Conservation (phyloP, 92 coral and sea anemone species). For the Actinostola sp. region DNA sequence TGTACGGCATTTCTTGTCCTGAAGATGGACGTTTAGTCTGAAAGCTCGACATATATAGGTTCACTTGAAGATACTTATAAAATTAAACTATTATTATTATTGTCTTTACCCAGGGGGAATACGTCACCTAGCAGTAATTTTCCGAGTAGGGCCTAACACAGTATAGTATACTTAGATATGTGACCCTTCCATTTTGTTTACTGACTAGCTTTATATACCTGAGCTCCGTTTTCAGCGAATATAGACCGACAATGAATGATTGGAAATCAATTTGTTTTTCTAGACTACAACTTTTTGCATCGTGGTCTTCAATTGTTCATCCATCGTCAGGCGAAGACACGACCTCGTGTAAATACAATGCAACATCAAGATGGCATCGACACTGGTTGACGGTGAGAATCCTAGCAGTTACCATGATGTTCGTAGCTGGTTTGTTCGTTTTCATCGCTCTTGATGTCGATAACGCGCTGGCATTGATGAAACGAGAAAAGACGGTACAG, state of each 20-base stretch:
- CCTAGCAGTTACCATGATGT: constrained; percentile 58
- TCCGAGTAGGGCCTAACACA: too few relatives aligned
- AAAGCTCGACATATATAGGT: too few relatives aligned
- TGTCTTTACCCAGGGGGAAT: too few relatives aligned
- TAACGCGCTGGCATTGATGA: constrained; percentile 30
- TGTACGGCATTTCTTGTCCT: too few relatives aligned
- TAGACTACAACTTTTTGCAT: constrained; percentile 5
- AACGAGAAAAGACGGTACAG: constrained; percentile 25
- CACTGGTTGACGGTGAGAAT: constrained; percentile 54
- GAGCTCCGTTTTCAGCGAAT: background rate
- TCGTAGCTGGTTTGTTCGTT: constrained; percentile 43
- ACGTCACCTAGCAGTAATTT: too few relatives aligned
- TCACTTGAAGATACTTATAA: too few relatives aligned
- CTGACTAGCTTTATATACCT: too few relatives aligned
- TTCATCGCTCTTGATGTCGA: constrained; percentile 57
- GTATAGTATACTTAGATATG: too few relatives aligned
- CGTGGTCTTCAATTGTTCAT: background rate
- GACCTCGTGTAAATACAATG: constrained; percentile 29
- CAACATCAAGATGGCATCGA: constrained; percentile 53
- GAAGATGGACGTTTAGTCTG: too few relatives aligned
- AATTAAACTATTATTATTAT: too few relatives aligned
- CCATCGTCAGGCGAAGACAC: background rate
- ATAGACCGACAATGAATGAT: background rate
- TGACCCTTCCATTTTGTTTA: too few relatives aligned
- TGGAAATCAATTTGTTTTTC: background rate